Conservation (phyloP, 37 sponge, comb jelly and placozoan species). For the Theonella swinhoei region DNA sequence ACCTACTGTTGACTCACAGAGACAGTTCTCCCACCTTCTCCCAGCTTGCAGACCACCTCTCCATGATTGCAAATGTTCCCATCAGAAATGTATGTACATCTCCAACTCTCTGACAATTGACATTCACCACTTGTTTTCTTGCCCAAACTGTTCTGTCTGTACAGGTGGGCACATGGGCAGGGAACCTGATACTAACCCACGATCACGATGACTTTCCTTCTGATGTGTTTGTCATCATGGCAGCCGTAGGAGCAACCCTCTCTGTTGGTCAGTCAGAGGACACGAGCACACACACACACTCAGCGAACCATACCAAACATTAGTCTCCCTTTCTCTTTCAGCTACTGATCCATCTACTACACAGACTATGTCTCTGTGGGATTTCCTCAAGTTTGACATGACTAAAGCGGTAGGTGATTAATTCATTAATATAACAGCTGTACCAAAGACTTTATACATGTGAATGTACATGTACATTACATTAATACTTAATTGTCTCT, state of each 20-base stretch:
- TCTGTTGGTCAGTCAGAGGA: constrained; percentile 45
- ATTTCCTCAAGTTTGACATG: constrained; percentile 71
- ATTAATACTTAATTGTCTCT: no score
- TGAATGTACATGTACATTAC: neutral
- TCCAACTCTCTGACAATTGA: no score
- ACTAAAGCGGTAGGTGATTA: constrained; percentile 25
- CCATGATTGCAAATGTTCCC: constrained; percentile 61
- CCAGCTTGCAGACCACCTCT: constrained; percentile 52
- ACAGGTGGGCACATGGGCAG: constrained; percentile 77
- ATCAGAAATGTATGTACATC: constrained; percentile 65
- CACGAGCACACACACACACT: neutral
- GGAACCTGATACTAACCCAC: constrained; percentile 72
- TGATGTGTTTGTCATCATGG: constrained; percentile 78
- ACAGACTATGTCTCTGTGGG: constrained; percentile 24
- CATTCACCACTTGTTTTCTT: neutral
- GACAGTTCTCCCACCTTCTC: constrained; percentile 26
- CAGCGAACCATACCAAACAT: neutral
- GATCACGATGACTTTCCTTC: constrained; percentile 76
- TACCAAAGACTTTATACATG: neutral
- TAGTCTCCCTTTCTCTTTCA: neutral
- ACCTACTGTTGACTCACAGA: constrained; percentile 49
- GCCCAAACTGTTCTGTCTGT: neutral
- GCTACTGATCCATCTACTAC: constrained; percentile 11
- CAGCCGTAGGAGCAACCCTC: constrained; percentile 65
- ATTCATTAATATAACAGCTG: neutral